Percentiles rank a stretch among this genome's conserved stretches.
These are phyloP conservation scores for Quadroppia sp. DNA, from an alignment of 2,888 invertebrate species.

Conservation along the genomic window DNA sequence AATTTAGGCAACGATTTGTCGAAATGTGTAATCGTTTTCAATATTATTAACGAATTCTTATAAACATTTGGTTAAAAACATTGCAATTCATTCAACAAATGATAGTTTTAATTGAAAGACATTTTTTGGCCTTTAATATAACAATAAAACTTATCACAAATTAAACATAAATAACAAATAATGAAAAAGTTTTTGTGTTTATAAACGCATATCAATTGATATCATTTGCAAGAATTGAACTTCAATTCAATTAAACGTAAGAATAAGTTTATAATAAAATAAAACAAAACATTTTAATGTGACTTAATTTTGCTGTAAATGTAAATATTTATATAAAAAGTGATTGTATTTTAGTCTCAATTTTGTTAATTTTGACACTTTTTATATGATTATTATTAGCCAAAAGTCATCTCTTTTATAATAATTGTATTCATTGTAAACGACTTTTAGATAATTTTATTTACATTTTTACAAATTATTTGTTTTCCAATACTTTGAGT, in stretches of 20 bases:
- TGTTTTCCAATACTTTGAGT: no score
- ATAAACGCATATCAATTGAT: background rate
- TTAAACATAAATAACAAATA: background rate
- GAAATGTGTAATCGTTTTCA: background rate
- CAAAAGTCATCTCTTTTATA: background rate
- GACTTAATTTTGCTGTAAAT: conserved; percentile 1
- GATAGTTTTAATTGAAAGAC: background rate
- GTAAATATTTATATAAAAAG: background rate
- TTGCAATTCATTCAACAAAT: background rate
- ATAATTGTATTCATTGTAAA: background rate
- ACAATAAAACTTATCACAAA: background rate
- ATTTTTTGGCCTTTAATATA: background rate
- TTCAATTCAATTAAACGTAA: background rate
- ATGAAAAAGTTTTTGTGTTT: background rate
- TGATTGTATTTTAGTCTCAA: background rate
- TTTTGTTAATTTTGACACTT: background rate
- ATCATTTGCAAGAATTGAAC: conserved; percentile 3
- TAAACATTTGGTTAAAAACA: no score
- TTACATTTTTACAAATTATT: background rate
- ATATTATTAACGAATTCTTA: no score
- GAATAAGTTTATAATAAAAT: background rate
- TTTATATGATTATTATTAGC: background rate
- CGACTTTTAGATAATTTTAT: background rate
- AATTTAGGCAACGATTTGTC: background rate
- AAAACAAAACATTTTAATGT: background rate